Evolutionary conservation across 2,888 invertebrate genomes (phyloP), one percentile per base, ranked within the genome.

Genomic region (Leucoma salicis): DNA sequence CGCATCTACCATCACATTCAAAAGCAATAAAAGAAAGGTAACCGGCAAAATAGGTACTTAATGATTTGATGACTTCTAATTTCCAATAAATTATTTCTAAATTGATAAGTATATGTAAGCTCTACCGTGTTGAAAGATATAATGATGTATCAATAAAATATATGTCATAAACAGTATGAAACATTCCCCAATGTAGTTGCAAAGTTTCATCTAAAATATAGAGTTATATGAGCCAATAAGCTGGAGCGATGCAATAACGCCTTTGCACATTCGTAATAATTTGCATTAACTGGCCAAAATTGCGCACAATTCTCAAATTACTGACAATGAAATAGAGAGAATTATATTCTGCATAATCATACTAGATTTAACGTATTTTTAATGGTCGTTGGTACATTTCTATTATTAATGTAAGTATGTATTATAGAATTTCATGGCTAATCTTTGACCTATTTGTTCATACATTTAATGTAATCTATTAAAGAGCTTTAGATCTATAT

Each of bases 341-440:
- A 42, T 32, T 31, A 27, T 57, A 3, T 10, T 11, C 11, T 52
- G 41, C 2, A 38, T 7, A 5, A 7, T 21, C 24, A 27, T 31
- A 6, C 2, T 6, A 14, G 12, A 35, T 14, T 35, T 31, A 31
- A 11, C 11, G 16, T n/a, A n/a, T n/a, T 7, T 2, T 3, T 27
- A 11, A 11, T 12, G 24, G 6, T 6, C 21, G 5, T n/a, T 14
- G 14, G 21, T 14, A 12, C 11, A 10, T 15, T 8, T 1, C 12
- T 14, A 24, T 49, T 7, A 15, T n/a, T 37, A 27, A 33, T 8
- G 6, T n/a, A n/a, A n/a, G n/a, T n/a, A n/a, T n/a, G n/a, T 8
- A 21, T 21, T 21, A 35, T 12, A 14, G 12, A 8, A 14, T 33
- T 11, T 28, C 11, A 28, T 14, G 35, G 27, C 44, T 5, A 34